phyloP scores from a whole-genome alignment of 2,113 vertebrate genomes.

The Phyllopteryx taeniolatus region DNA sequence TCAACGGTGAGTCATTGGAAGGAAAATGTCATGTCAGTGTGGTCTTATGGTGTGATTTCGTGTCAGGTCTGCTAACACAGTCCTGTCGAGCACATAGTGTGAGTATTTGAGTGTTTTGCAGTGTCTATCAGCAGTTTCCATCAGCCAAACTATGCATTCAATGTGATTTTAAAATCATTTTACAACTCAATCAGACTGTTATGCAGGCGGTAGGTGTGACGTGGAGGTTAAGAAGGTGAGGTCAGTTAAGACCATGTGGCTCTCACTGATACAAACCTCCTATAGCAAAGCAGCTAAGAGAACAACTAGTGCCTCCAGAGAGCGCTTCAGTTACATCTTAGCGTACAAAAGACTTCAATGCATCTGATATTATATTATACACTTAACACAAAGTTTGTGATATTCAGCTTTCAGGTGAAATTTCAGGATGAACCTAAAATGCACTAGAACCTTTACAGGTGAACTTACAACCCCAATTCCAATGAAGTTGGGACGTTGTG shows the following conservation, averaged over 20 bases:
- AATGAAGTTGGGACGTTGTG: too few species aligned
- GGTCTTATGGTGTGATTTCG: not conserved
- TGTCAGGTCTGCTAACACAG: conserved; percentile 9
- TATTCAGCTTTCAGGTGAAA: too few species aligned
- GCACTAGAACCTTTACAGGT: too few species aligned
- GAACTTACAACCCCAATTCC: too few species aligned
- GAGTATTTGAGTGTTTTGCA: not conserved
- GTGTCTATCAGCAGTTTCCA: not conserved
- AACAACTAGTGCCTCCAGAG: conserved; percentile 57
- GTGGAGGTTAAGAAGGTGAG: conserved; percentile 75
- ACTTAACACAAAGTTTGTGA: too few species aligned
- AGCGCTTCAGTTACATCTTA: conserved; percentile 62
- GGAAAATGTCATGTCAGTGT: not conserved
- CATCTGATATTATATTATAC: too few species aligned
- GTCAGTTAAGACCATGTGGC: conserved; percentile 70
- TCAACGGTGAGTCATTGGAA: conserved; percentile 77
- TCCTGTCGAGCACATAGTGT: not conserved
- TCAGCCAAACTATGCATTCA: not conserved
- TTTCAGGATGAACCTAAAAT: too few species aligned
- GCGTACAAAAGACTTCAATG: conserved; percentile 49
- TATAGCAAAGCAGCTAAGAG: conserved; percentile 68
- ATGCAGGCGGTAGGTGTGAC: not conserved
- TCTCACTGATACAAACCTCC: conserved; percentile 76
- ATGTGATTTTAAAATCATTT: not conserved
- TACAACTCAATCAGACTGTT: not conserved